Percentiles rank a stretch among this genome's conserved stretches.
These are phyloP conservation scores for Crocidura indochinensis DNA, from an alignment of 2,797 vertebrate genomes.

Conservation along the genomic window DNA sequence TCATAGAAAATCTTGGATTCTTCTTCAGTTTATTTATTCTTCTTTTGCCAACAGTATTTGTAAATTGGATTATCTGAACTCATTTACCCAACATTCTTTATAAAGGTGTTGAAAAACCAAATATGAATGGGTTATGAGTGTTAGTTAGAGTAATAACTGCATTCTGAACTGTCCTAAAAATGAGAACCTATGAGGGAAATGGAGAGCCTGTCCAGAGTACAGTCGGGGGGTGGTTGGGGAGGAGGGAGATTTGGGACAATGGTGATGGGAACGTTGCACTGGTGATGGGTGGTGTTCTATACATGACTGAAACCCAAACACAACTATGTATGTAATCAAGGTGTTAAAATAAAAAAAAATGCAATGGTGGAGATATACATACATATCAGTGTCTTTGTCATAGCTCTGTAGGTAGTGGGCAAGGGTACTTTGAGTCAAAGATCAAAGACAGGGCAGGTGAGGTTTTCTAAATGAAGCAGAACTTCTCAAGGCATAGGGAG, in stretches of 20 bases:
- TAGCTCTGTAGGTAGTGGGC: neutral
- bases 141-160: too few relatives aligned
- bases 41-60: neutral
- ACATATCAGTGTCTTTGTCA: neutral
- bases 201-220: too few relatives aligned
- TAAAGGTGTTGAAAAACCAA: neutral
- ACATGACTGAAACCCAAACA: too few relatives aligned
- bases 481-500: neutral
- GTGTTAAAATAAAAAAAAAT: too few relatives aligned
- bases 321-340: too few relatives aligned
- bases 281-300: too few relatives aligned
- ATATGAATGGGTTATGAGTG: neutral
- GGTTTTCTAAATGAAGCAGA: neutral
- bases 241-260: too few relatives aligned
- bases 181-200: too few relatives aligned
- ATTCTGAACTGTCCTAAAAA: too few relatives aligned
- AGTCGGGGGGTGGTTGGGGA: too few relatives aligned
- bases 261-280: too few relatives aligned
- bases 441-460: neutral
- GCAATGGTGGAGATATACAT: neutral
- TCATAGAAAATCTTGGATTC: neutral
- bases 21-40: slow-evolving; percentile 14
- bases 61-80: slow-evolving; percentile 12
- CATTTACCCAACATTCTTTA: neutral
- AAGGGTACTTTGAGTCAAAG: too few relatives aligned